Conservation (phyloP, 1,140 invertebrate species). For the Metaphire vulgaris region DNA sequence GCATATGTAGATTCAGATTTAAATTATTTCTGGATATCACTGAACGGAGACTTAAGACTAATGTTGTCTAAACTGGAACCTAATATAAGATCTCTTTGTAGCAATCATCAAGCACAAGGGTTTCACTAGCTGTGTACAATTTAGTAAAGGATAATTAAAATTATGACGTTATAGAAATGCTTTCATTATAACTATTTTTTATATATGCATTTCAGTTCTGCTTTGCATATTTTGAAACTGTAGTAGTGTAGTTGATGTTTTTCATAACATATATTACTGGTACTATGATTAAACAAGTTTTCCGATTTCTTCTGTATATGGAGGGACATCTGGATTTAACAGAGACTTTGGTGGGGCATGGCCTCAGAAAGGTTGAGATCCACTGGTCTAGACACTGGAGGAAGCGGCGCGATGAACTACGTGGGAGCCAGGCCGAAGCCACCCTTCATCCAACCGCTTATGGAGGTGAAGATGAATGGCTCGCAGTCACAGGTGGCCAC, state of each 20-base stretch:
- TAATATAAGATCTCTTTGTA: slow-evolving; percentile 23
- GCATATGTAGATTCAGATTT: too few relatives aligned
- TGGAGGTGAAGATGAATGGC: too few relatives aligned
- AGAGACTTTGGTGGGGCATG: too few relatives aligned
- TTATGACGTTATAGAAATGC: slow-evolving; percentile 8
- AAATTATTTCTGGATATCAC: slow-evolving; percentile 6
- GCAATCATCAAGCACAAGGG: slow-evolving; percentile 17
- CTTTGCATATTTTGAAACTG: slow-evolving; percentile 6
- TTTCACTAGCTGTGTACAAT: slow-evolving; percentile 17
- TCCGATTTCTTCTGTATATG: slow-evolving; percentile 9
- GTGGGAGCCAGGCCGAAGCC: too few relatives aligned
- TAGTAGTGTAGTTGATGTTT: slow-evolving; percentile 5
- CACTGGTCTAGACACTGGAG: too few relatives aligned
- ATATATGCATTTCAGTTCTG: slow-evolving; percentile 2
- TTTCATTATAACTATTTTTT: slow-evolving; percentile 3
- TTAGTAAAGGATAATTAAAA: slow-evolving; percentile 8
- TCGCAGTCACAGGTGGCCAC: too few relatives aligned
- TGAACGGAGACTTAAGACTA: slow-evolving; percentile 17
- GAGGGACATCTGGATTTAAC: slow-evolving; percentile 8
- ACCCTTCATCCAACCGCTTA: too few relatives aligned
- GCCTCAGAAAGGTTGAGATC: too few relatives aligned
- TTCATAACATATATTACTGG: slow-evolving; percentile 9
- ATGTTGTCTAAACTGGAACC: slow-evolving; percentile 10
- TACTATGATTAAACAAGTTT: slow-evolving; percentile 7
- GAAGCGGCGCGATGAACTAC: too few relatives aligned